phyloP scores from a whole-genome alignment of 1,140 invertebrate genomes.

The Drosophila serrata region DNA sequence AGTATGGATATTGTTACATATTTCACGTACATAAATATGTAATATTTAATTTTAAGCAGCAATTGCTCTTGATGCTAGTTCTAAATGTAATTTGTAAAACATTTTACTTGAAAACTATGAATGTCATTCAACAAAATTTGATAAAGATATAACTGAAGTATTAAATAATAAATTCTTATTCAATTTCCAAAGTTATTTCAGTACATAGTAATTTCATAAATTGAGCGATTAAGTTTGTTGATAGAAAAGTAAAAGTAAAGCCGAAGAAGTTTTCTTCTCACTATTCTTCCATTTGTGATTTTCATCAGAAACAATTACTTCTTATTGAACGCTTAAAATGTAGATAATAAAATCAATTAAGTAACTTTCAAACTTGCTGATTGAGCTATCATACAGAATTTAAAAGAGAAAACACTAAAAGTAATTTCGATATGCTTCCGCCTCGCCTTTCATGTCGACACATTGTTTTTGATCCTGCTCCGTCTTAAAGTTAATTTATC shows the following conservation, averaged over 20 bases:
- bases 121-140: background rate
- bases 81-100: background rate
- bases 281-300: background rate
- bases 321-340: constrained; percentile 2
- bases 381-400: background rate
- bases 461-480: constrained; percentile 5
- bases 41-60: background rate
- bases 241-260: background rate
- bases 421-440: constrained; percentile 6
- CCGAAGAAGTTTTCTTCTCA: background rate
- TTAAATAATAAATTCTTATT: background rate
- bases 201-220: too few relatives aligned
- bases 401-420: background rate
- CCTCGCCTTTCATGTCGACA: constrained; percentile 19
- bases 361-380: constrained; percentile 1
- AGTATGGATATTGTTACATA: background rate
- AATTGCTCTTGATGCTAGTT: background rate
- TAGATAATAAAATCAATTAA: constrained; percentile 17
- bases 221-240: background rate
- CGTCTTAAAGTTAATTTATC: constrained; percentile 43
- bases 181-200: background rate
- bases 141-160: background rate
- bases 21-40: background rate
- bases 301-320: constrained; percentile 11
- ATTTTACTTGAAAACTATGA: background rate